Base-by-base conservation (phyloP, 2,888 invertebrate genomes). In the Meiosimyza platycephala region DNA sequence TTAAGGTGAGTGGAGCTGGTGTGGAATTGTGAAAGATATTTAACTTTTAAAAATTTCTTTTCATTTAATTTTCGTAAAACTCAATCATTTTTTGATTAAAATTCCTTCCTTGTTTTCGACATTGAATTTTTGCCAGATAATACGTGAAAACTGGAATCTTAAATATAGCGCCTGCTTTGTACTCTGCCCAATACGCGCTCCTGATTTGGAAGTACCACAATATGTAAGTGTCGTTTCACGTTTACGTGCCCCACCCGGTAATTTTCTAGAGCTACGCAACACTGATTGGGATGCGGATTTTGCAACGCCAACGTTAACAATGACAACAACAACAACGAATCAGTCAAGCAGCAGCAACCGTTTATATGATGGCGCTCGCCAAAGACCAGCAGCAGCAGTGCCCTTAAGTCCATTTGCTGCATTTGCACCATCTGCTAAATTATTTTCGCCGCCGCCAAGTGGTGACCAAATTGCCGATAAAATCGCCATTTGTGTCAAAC, bases 71-170 rank as follows among this genome's bases (percentile, higher is more conserved):
- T 22, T 16, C 28, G 40, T 7, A 13, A 52, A 16, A 68, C 18
- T 67, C 6, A 16, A n/a, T 48, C 12, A 22, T 22, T n/a, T 54
- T 18, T 54, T 15, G 13, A 62, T 28, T 40, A 28, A 15, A 59
- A 28, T 63, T 63, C 11, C 9, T 9, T 15, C 22, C 40, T 75
- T 71, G 63, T 54, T 47, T 69, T 66, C 22, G 60, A 9, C 13
- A 22, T 75, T 28, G 28, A 4, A 28, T 62, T 80, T 81, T 55
- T 5, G 9, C 9, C 81, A 92, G 93, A 92, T 95, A 4, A 96
- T 97, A 73, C 90, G 96, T 28, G 97, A 97, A 85, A 96, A 97
- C 85, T 97, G 97, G 97, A 96, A 95, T 85, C 88, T 97, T 40
- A 95, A 95, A 84, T 97, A 95, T 88, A 95, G 95, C 84, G 97